These are phyloP conservation scores for Drosophila prostipennis DNA, from an alignment of 2,888 invertebrate genomes.

Conservation along the genomic window DNA sequence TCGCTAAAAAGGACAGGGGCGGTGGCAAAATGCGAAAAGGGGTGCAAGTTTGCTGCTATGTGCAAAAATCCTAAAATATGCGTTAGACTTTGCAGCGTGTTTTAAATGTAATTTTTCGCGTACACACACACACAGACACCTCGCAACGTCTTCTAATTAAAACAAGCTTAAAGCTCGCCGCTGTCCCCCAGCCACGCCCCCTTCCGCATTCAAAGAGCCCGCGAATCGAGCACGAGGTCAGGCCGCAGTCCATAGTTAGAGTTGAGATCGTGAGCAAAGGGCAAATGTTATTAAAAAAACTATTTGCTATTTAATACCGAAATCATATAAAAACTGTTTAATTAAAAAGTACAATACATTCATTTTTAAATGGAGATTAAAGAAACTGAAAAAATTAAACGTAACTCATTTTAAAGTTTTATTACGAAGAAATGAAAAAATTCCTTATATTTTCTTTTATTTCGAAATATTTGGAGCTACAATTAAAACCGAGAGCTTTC, in stretches of 20 bases:
- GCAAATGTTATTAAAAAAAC: not conserved
- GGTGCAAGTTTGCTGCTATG: not conserved
- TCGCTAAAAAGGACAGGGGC: conserved; percentile 41
- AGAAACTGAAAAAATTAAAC: too few species aligned
- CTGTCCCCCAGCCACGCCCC: conserved; percentile 47
- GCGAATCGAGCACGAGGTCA: conserved; percentile 58
- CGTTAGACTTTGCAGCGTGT: conserved; percentile 63
- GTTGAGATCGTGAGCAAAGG: conserved; percentile 9
- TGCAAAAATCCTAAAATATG: conserved; percentile 77
- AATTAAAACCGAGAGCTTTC: too few species aligned
- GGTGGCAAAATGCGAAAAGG: conserved; percentile 5
- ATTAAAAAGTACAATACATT: not conserved
- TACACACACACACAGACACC: conserved; percentile 26
- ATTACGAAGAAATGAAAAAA: too few species aligned
- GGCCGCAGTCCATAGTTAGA: not conserved
- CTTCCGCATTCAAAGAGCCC: conserved; percentile 1
- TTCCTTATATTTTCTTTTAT: too few species aligned
- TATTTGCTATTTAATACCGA: too few species aligned
- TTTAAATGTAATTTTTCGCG: conserved; percentile 78
- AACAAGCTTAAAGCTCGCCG: conserved; percentile 77
- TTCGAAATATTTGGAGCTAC: too few species aligned
- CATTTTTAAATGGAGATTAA: too few species aligned
- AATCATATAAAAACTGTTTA: too few species aligned
- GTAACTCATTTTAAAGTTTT: too few species aligned
- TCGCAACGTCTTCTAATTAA: conserved; percentile 78